A percentile compares a stretch with the other conserved stretches of the same genome.
These are phyloP conservation scores for Drosophila sturtevanti DNA, from an alignment of 1,140 invertebrate species.

Conservation along the genomic window DNA sequence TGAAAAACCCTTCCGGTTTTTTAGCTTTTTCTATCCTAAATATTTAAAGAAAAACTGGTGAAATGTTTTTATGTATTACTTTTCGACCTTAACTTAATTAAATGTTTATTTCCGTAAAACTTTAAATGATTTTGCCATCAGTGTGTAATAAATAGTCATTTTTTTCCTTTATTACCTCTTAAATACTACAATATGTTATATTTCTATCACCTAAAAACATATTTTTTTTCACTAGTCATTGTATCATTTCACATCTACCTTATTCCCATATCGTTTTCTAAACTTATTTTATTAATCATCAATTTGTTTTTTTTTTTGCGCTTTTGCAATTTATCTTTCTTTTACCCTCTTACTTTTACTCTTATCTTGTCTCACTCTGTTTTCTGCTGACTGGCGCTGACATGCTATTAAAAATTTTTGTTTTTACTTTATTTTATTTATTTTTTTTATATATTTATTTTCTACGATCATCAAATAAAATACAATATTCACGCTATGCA, in stretches of 20 bases:
- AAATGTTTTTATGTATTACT: too few relatives aligned
- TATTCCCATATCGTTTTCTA: conserved; percentile 21
- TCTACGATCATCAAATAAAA: conserved; percentile 55
- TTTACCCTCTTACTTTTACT: conserved; percentile 30
- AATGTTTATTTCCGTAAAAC: too few relatives aligned
- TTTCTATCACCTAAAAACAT: not conserved
- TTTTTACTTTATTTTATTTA: conserved; percentile 58
- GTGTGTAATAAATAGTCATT: not conserved
- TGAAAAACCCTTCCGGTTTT: too few relatives aligned
- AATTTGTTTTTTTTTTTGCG: conserved; percentile 34
- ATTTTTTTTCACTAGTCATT: not conserved
- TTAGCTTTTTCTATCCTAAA: too few relatives aligned
- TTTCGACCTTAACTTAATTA: too few relatives aligned
- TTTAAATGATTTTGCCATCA: not conserved
- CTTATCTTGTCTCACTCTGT: conserved; percentile 15
- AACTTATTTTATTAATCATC: conserved; percentile 23
- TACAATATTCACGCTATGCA: conserved; percentile 72
- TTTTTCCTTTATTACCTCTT: not conserved
- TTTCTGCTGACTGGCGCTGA: conserved; percentile 47
- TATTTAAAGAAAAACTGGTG: too few relatives aligned
- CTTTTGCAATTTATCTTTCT: conserved; percentile 46
- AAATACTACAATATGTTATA: not conserved
- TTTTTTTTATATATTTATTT: conserved; percentile 59
- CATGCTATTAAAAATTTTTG: conserved; percentile 46
- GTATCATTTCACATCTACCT: conserved; percentile 6